Evolutionary conservation across 2,797 vertebrate genomes (phyloP), one percentile per base, ranked within the genome.

Genomic region (Lateolabrax maculatus): DNA sequence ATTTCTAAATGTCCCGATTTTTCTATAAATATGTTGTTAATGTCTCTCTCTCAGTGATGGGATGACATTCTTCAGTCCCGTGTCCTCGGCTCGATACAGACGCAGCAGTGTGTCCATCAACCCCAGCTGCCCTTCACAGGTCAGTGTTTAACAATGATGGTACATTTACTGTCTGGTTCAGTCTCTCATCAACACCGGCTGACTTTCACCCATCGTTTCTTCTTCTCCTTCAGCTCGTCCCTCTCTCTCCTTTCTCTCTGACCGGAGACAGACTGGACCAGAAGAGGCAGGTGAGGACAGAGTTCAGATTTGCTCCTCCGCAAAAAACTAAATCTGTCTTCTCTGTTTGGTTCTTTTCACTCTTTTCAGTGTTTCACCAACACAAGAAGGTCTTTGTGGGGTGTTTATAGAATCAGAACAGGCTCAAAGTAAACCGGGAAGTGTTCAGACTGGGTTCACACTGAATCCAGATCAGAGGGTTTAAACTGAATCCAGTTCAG

Each of bases 31-130:
- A 4, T 37, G 15, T 39, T 58, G 2, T 55, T 3, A 3, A 9
- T 31, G n/a, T 80, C 12, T 87, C 8, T 76, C 9, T 9, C 57
- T 81, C 85, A 96, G 95, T 66, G 95, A 96, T 7, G 94, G 93
- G 71, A 94, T 92, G 91, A 89, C 91, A 0, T 88, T 95, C 56
- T 95, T 94, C 90, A 91, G 91, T 73, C 89, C 95, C 0, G 83
- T 87, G 39, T 91, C 84, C 9, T 94, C 92, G 0, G 92, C 92
- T 9, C 94, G 95, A 1, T 95, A 95, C 87, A 71, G 96, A 48
- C 94, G 96, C 85, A 96, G 95, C 93, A 96, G 95, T 6, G 93
- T 96, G 71, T 96, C 96, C 34, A 93, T 96, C 81, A 96, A 96
- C 88, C 95, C 94, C 67, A 95, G 94, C 91, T 94, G 93, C 57